phyloP scores from a whole-genome alignment of 2,797 vertebrate genomes.

The Cossypha caffra region DNA sequence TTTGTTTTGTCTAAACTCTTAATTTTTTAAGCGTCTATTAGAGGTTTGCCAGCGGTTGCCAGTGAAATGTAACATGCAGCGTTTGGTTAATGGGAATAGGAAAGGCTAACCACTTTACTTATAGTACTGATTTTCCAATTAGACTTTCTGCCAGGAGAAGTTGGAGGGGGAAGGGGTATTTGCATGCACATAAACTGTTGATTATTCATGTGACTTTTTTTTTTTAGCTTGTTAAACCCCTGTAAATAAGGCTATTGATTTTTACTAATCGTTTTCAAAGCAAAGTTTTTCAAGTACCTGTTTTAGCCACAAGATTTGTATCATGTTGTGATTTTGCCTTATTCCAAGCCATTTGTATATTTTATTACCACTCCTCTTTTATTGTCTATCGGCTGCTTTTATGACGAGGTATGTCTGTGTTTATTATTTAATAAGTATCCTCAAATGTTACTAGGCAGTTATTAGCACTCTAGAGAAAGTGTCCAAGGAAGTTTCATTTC shows the following conservation, averaged over 20 bases:
- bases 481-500: constrained; percentile 68
- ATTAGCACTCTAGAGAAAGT: constrained; percentile 59
- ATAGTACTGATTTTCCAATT: constrained; percentile 77
- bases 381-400: constrained; percentile 71
- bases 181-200: constrained; percentile 69
- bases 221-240: constrained; percentile 63
- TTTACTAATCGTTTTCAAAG: constrained; percentile 66
- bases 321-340: constrained; percentile 48
- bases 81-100: constrained; percentile 63
- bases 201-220: constrained; percentile 68
- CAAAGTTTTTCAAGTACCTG: constrained; percentile 61
- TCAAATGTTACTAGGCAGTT: constrained; percentile 57
- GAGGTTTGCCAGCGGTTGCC: constrained; percentile 71
- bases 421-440: constrained; percentile 65
- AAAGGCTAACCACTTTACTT: constrained; percentile 71
- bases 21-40: constrained; percentile 61
- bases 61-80: constrained; percentile 58
- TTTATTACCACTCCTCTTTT: constrained; percentile 63
- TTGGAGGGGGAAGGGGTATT: constrained; percentile 73
- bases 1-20: constrained; percentile 71
- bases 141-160: constrained; percentile 75
- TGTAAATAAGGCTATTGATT: constrained; percentile 71
- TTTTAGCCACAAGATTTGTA: constrained; percentile 1
- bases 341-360: constrained; percentile 52
- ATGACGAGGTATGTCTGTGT: constrained; percentile 43